Evolutionary conservation across 2,113 vertebrate genomes (phyloP), one percentile per base, ranked within the genome.

Genomic region (Ardeotis arabs): DNA sequence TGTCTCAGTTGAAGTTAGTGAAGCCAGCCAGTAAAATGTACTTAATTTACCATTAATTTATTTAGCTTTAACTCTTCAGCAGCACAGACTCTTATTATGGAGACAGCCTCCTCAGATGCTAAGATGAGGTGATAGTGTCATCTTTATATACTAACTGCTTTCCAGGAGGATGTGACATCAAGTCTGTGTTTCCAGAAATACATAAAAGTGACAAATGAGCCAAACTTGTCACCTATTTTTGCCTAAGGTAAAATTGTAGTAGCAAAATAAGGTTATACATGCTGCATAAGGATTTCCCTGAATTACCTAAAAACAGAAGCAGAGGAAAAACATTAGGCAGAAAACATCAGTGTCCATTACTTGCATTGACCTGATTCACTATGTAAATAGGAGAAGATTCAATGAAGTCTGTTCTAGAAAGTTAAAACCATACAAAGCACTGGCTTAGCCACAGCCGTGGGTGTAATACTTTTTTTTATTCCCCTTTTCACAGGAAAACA

Each of bases 301-400:
- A 81, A 94, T 85, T 92, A 69, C 76, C 50, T 81, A 81, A 87
- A 95, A 92, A 89, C 58, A 93, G 95, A 85, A 68, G 49, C 70
- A 69, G 37, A 81, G 63, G 87, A 84, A 93, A 93, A 98, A 97
- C 96, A 95, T 31, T 84, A 27, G 87, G 69, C 89, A 89, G 88
- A 87, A 95, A 84, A 85, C 91, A 89, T 41, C 83, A 44, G 86
- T 94, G 92, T 95, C 86, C 58, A 28, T 90, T 96, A 84, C 95
- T 96, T 88, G 73, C 74, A 58, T 80, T 95, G 89, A 93, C 75
- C 86, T 97, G 97, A 98, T 98, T 98, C 98, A 98, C 95, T 97
- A 70, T 81, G 95, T 97, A 98, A 98, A 98, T 97, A 97, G 82
- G 94, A 97, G 97, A 93, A 96, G 89, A 73, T 97, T 96, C 95